Evolutionary conservation across 1,140 invertebrate genomes (phyloP).

Genomic region (Cotesia vestalis): DNA sequence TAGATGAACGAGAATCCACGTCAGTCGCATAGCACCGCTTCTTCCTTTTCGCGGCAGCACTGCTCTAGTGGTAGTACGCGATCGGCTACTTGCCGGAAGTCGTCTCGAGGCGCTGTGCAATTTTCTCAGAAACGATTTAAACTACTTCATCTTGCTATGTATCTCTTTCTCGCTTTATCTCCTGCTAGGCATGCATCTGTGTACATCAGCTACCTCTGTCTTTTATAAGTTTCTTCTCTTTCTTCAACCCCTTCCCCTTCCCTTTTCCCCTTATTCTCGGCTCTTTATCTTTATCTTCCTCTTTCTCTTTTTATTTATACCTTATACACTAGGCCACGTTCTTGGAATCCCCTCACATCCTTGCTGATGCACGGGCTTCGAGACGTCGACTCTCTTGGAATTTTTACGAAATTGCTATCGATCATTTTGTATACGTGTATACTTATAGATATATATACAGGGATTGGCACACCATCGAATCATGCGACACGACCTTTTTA

Average conservation of each 20-base stretch:
- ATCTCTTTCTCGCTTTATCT: neutral
- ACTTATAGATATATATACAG: slow-evolving; percentile 16
- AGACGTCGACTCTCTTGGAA: slow-evolving; percentile 26
- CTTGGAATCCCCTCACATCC: slow-evolving; percentile 2
- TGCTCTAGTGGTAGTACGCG: slow-evolving; percentile 48
- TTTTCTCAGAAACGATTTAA: slow-evolving; percentile 39
- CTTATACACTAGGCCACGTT: slow-evolving; percentile 11
- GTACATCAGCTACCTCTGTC: too few relatives aligned
- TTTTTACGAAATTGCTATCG: slow-evolving; percentile 36
- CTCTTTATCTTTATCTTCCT: slow-evolving; percentile 13
- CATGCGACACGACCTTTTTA: slow-evolving; percentile 6
- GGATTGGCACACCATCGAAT: slow-evolving; percentile 4
- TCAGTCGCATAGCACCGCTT: slow-evolving; percentile 16
- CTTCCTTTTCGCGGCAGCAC: slow-evolving; percentile 19
- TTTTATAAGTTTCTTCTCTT: neutral
- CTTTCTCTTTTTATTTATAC: neutral
- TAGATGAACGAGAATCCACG: slow-evolving; percentile 55
- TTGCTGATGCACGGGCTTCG: slow-evolving; percentile 9
- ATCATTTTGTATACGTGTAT: slow-evolving; percentile 32
- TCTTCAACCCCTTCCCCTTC: slow-evolving; percentile 10
- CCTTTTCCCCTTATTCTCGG: neutral
- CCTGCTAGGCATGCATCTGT: neutral
- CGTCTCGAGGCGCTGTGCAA: slow-evolving; percentile 38
- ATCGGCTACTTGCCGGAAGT: slow-evolving; percentile 43
- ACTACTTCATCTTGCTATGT: slow-evolving; percentile 9